Conservation (phyloP, 2,888 invertebrate species). For the Noctua fimbriata region DNA sequence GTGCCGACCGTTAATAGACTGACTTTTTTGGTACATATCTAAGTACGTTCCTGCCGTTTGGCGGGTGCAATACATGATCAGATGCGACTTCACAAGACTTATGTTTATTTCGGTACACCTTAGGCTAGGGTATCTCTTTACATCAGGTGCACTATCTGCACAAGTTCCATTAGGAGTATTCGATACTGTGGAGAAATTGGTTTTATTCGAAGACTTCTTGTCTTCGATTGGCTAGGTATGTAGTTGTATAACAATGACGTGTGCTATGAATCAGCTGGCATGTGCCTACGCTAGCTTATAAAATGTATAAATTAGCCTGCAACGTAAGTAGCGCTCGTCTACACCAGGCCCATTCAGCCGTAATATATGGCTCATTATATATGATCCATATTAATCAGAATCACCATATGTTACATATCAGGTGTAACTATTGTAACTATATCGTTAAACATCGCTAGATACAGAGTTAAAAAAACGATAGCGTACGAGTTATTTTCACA, state of each 20-base stretch:
- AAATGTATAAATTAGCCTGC: constrained; percentile 47
- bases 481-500: background rate
- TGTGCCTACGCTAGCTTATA: constrained; percentile 19
- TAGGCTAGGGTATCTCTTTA: background rate
- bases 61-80: background rate
- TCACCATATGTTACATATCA: constrained; percentile 32
- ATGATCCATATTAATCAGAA: constrained; percentile 32
- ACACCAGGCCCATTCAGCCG: constrained; percentile 25
- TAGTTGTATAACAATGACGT: constrained; percentile 12
- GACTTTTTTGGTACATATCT: background rate
- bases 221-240: background rate
- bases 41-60: background rate
- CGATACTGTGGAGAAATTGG: background rate
- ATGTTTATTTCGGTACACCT: background rate
- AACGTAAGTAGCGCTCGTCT: constrained; percentile 26
- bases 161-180: background rate
- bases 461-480: background rate
- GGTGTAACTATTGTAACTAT: constrained; percentile 18
- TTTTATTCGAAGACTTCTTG: background rate
- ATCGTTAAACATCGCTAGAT: constrained; percentile 12
- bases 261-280: constrained; percentile 28
- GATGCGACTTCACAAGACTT: background rate
- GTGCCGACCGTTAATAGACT: background rate
- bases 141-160: background rate
- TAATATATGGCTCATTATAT: constrained; percentile 33